Base-by-base conservation (phyloP, 2,113 vertebrate species). In the Cinclus cinclus region DNA sequence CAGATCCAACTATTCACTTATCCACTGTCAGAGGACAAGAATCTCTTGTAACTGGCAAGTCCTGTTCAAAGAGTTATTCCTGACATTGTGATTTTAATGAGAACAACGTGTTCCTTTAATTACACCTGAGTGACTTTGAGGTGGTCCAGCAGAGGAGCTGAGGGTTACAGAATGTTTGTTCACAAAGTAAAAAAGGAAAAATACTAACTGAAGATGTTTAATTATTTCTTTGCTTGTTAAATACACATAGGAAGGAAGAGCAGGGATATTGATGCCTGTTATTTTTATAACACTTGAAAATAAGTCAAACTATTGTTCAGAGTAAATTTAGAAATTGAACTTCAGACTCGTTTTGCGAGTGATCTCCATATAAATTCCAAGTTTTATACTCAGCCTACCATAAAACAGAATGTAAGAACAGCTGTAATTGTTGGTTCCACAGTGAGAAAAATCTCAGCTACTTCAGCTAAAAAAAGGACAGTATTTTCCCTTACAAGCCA, bases 21-120 rank as follows among this genome's bases (percentile, higher is more conserved):
- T 17, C 84, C 87, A 42, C 70, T 74, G 65, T 79, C 53, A 90
- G 42, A 59, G 5, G 25, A 87, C 27, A 87, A 85, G 80, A 83
- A 87, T 88, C 75, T 69, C 93, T 84, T 4, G 0, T 60, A 68
- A 56, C 65, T 60, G 67, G 83, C 58, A 89, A 58, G 65, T 68
- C 9, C 41, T 39, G 80, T 49, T 86, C 49, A 60, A 35, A 68
- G 49, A 68, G 69, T 88, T 83, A 18, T 77, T 83, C 22, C 39
- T 65, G 93, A 91, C 84, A 97, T 65, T 33, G 18, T n/a, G 39
- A 85, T 53, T 92, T 50, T 55, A 74, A 94, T 55, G 82, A 69
- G 91, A 92, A 79, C 76, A 95, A 41, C 44, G 7, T 3, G 41
- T 80, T 85, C 84, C 78, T 80, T 83, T 52, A 70, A 80, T 74